phyloP scores from a whole-genome alignment of 2,888 invertebrate genomes.

The Trachelus tabidus region DNA sequence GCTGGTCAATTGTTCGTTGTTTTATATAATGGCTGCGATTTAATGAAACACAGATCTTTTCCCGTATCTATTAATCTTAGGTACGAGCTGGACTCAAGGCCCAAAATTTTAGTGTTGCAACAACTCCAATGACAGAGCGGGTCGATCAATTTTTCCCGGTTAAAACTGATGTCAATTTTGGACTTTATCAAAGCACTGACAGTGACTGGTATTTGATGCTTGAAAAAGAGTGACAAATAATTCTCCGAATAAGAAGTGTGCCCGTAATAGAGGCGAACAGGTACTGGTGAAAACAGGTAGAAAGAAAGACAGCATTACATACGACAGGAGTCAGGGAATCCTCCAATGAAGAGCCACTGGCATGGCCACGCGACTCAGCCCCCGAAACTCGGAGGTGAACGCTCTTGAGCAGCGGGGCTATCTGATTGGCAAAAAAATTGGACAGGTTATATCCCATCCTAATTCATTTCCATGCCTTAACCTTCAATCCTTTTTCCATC shows the following conservation, averaged over 20 bases:
- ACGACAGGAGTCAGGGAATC: conserved; percentile 11
- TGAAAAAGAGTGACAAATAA: conserved; percentile 17
- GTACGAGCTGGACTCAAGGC: conserved; percentile 47
- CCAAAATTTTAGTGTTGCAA: conserved; percentile 53
- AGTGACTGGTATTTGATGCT: neutral
- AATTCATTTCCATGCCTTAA: neutral
- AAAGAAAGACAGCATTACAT: neutral
- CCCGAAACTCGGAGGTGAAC: conserved; percentile 85
- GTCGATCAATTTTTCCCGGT: neutral
- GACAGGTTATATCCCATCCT: conserved; percentile 66
- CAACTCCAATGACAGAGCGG: conserved; percentile 35
- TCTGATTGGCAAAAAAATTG: conserved; percentile 86
- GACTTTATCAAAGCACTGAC: neutral
- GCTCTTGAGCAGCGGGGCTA: conserved; percentile 88
- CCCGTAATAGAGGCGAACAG: neutral
- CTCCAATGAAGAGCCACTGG: conserved; percentile 55
- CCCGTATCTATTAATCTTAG: conserved; percentile 37
- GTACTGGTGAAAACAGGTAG: neutral
- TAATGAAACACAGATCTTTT: conserved; percentile 44
- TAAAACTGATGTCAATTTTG: neutral
- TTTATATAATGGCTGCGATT: conserved; percentile 49
- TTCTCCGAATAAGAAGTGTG: neutral
- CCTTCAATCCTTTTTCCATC: neutral
- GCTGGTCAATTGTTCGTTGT: conserved; percentile 33
- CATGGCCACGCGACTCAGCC: conserved; percentile 80